These are phyloP conservation scores for Cyprinodon diabolis DNA, from an alignment of 2,797 vertebrate species.

Conservation along the genomic window DNA sequence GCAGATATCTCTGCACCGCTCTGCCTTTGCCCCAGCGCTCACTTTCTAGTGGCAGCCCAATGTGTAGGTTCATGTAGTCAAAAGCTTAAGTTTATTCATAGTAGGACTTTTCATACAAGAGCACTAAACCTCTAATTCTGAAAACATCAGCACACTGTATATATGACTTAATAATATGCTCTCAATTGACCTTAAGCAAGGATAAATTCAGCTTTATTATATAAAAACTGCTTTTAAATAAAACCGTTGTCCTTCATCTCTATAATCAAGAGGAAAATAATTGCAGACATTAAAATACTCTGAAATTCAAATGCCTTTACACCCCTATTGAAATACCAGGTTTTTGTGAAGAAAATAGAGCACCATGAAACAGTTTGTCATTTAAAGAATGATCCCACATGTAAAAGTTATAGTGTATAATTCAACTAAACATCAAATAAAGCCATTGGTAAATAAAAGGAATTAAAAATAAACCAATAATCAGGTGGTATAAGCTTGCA, in stretches of 20 bases:
- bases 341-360: neutral
- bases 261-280: slow-evolving; percentile 9
- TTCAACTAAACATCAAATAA: no score
- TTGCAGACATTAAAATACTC: neutral
- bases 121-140: slow-evolving; percentile 50
- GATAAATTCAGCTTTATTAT: slow-evolving; percentile 69
- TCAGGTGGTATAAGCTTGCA: no score
- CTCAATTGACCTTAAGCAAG: slow-evolving; percentile 41
- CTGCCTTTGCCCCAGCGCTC: slow-evolving; percentile 49
- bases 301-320: neutral
- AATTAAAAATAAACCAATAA: no score
- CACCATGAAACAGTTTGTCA: neutral
- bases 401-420: neutral
- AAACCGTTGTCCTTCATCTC: slow-evolving; percentile 38
- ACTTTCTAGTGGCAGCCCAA: slow-evolving; percentile 53
- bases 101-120: slow-evolving; percentile 56
- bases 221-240: slow-evolving; percentile 59
- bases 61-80: slow-evolving; percentile 45
- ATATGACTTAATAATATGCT: slow-evolving; percentile 34
- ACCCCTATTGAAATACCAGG: neutral
- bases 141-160: slow-evolving; percentile 41
- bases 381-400: neutral
- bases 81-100: slow-evolving; percentile 73
- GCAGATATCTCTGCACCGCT: slow-evolving; percentile 50
- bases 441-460: no score